Evolutionary conservation across 2,113 vertebrate species (phyloP), one percentile per base, ranked within the genome.

Genomic region (Elephas maximus): DNA sequence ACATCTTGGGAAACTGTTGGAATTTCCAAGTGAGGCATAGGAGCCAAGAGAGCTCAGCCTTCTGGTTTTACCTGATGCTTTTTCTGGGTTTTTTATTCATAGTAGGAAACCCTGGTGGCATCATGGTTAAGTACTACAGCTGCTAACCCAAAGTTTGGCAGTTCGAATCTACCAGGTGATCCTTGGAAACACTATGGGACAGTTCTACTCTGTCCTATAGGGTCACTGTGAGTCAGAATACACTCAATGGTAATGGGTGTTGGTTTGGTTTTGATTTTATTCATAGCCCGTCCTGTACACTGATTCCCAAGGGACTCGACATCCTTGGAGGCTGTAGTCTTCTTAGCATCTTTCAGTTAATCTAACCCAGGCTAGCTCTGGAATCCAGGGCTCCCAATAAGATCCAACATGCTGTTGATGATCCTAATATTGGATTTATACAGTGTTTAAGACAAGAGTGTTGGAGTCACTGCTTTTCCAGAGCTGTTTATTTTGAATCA

Each of bases 21-120:
- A 73, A 81, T 62, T 97, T 96, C 30, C 37, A 44, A 45, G 30
- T 23, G 45, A 95, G 73, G 41, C 44, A 57, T n/a, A 92, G 60
- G 44, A 90, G 67, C 44, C 5, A 73, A 88, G 44, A 88, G 17
- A 20, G 15, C 48, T 12, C 23, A 37, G 74, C 9, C 37, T 84
- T 77, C 30, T 78, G 28, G 33, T 69, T 85, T 95, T 53, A 79
- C 33, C 53, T 62, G 73, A 86, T 81, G 18, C 4, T 86, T 37
- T 37, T 37, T 37, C 37, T 37, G 37, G 37, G 37, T 37, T 37
- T 37, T 37, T 37, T 37, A 37, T 37, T 37, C 37, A 37, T 37
- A 37, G 37, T 37, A 37, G 37, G 37, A 37, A 37, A 37, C 37
- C 37, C 37, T 37, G 37, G 37, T 37, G 37, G 37, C 37, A 37